Evolutionary conservation across 2,113 vertebrate genomes (phyloP), one percentile per base, ranked within the genome.

Genomic region (Mormyrus lacerda): DNA sequence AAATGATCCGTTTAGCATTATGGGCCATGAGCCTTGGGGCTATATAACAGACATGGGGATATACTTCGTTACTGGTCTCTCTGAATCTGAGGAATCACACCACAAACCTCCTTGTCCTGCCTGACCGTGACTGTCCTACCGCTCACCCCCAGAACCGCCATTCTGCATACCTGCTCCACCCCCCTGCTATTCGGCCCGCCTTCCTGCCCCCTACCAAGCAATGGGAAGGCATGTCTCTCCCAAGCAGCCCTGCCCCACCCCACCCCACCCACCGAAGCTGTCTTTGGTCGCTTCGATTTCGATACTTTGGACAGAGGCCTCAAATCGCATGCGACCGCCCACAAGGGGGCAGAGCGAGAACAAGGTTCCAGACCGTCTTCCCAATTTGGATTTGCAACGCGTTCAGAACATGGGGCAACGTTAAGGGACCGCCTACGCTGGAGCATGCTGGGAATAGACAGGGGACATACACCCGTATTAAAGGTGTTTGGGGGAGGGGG

Each of bases 321-420:
- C 44, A 35, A 85, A 85, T 50, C 2, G 24, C 85, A 4, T 21
- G 85, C 27, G 42, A 8, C 51, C 3, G 7, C n/a, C 85, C 85
- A 87, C 85, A n/a, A 87, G 50, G 85, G 85, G 50, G 85, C 85
- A 53, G 11, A 87, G 17, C 7, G 50, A 85, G 83, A 87, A 87
- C 50, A 31, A 87, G 50, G 50, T n/a, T 35, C 27, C 11, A 19
- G n/a, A 19, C 24, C 1, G 31, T 44, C 17, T 83, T 47, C 79
- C 47, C 17, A 47, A 24, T 83, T 24, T 9, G 21, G 42, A 84
- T 11, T 24, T 47, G 82, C 19, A 84, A 24, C 1, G 19, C 1
- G 10, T 84, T n/a, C 82, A 84, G 19, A 3, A 27, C 31, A 15
- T 3, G 50, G 85, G 7, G 17, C 50, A 17, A 87, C 48, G 4